Base-by-base conservation (phyloP, 2,888 invertebrate species). In the Leptinotarsa juncta region DNA sequence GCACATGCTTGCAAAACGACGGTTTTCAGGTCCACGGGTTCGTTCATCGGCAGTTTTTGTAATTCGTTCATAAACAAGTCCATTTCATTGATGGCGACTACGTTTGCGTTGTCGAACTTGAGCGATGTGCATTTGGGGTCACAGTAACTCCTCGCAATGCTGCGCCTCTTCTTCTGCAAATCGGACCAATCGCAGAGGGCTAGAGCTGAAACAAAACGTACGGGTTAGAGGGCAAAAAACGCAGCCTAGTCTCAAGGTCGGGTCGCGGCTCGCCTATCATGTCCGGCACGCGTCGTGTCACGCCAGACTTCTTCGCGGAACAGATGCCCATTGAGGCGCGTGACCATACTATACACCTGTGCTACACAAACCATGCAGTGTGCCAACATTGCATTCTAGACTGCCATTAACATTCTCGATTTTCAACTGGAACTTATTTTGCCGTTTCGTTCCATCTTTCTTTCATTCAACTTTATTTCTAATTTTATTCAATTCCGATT, bases 161-260 rank as follows among this genome's bases (percentile, higher is more conserved):
- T 94, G 48, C 96, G 90, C 4, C 96, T 90, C 1, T 93, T 92
- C 72, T 94, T 93, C 85, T 96, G 96, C 0, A 96, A 90, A 76
- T 92, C 92, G 0, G 96, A 96, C 96, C 96, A 96, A 86, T 96
- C 95, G 87, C 96, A 96, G 26, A 96, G 90, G 0, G 96, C 96
- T 81, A 96, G 88, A 75, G 96, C 96, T 96, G 91, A 49, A 90
- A 90, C 87, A 85, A 85, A 83, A 73, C 67, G 65, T 70, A 70
- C 67, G 65, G 69, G 72, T 74, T 74, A 79, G 81, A 80, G 82
- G 81, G 81, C 80, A 82, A 81, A 83, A 83, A 82, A 84, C 81
- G 81, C 79, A 79, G 77, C 77, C 76, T 79, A 83, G 83, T 84
- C 82, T 83, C 83, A 84, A 84, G 84, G 83, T 76, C 81, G 81